Evolutionary conservation across 1,140 invertebrate species (phyloP).

Genomic region (Gryon sp.): DNA sequence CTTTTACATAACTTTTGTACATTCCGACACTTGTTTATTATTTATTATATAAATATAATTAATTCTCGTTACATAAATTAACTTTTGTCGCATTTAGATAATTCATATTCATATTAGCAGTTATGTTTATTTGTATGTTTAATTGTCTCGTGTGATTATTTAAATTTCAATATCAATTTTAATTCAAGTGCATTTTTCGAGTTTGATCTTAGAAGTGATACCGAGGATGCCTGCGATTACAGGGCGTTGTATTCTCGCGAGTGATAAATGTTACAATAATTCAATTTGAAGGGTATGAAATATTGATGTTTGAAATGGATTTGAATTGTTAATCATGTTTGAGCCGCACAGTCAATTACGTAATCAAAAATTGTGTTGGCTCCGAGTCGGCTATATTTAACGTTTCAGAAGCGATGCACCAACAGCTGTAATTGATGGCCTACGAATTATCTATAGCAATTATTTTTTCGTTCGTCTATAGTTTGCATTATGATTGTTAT

Average conservation of each 20-base stretch:
- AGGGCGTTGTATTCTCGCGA: not conserved
- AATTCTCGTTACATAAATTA: too few relatives aligned
- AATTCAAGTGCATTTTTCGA: too few relatives aligned
- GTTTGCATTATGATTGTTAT: conserved; percentile 1
- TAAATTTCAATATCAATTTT: too few relatives aligned
- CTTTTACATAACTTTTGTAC: too few relatives aligned
- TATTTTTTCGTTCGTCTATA: conserved; percentile 27
- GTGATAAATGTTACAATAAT: conserved; percentile 29
- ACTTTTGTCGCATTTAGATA: too few relatives aligned
- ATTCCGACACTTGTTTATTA: too few relatives aligned
- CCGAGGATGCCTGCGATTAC: not conserved
- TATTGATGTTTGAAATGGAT: conserved; percentile 46
- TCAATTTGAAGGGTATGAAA: conserved; percentile 29
- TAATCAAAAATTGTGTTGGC: conserved; percentile 47
- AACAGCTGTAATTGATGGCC: conserved; percentile 44
- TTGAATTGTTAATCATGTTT: conserved; percentile 48
- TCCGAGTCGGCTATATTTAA: conserved; percentile 45
- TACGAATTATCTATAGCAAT: conserved; percentile 49
- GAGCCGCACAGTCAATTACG: conserved; percentile 31
- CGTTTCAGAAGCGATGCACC: conserved; percentile 34
- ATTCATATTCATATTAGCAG: too few relatives aligned
- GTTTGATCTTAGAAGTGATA: not conserved
- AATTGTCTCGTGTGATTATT: too few relatives aligned
- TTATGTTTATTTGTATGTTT: too few relatives aligned
- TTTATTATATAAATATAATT: too few relatives aligned